Base-by-base conservation (phyloP, 2,113 vertebrate genomes). In the Epinephelus fuscoguttatus region DNA sequence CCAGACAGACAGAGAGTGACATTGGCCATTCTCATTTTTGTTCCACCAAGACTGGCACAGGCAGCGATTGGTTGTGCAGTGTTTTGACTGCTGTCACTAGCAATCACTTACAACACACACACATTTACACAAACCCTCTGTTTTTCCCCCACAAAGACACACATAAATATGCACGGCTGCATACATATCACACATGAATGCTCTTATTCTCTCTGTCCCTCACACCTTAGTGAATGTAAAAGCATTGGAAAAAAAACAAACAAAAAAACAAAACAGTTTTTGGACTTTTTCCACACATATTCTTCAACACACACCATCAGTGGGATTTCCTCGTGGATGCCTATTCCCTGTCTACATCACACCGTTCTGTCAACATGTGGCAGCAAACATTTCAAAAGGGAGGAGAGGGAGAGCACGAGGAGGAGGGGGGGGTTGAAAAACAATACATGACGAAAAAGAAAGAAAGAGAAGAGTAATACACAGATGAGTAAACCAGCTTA, bases 261-360 rank as follows among this genome's bases (percentile, higher is more conserved):
- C 25, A 8, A 42, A 42, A 42, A 7, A 42, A 9, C n/a, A 45
- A 45, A 45, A 45, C 8, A 12, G 42, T 2, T 45, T 45, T 45
- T 45, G 9, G 11, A 45, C 42, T 70, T 2, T 6, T 67, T 61
- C 56, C 30, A 30, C 30, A 59, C 21, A n/a, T 19, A 59, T 25
- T 25, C 12, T 12, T 56, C 3, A 30, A 37, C 56, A 82, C 49
- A 61, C 42, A 25, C 12, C 37, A 11, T 37, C 75, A 50, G 52
- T 47, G 83, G 75, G 68, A 83, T 78, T 77, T 86, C 76, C 63
- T 77, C 21, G 4, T 13, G 21, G 42, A 37, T 6, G 42, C 12
- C 52, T 60, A 3, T 9, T 70, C n/a, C 61, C 64, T 6, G 50
- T 64, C 55, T 78, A 69, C 12, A 4, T 81, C 80, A 75, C 52